Conservation (phyloP, 2,113 vertebrate species). For the Prunella himalayana region DNA sequence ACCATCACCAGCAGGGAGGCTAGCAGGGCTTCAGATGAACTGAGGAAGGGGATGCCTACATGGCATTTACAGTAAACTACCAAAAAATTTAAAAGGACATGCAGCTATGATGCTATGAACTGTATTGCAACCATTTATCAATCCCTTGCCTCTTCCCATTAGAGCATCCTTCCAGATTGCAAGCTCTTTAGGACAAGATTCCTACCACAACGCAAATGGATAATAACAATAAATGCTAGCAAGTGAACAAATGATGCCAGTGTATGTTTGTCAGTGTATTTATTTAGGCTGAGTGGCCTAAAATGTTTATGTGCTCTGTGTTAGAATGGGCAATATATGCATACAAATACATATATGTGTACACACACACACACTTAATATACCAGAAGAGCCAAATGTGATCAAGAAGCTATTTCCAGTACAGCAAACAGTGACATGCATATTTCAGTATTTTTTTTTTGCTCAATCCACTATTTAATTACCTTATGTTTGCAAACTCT, state of each 20-base stretch:
- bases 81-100: background rate
- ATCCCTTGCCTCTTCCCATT: background rate
- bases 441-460: background rate
- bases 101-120: background rate
- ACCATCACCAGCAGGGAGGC: background rate
- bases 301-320: background rate
- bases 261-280: background rate
- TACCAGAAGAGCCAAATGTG: background rate
- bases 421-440: background rate
- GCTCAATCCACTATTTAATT: background rate
- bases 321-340: background rate
- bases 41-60: background rate
- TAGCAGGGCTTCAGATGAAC: background rate
- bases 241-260: background rate
- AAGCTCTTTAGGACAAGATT: background rate
- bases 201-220: rapidly evolving
- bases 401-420: background rate
- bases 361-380: rapidly evolving
- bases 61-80: background rate
- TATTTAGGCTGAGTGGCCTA: background rate
- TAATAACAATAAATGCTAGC: background rate
- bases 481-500: background rate
- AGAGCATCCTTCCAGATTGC: background rate
- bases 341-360: background rate
- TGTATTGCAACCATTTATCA: background rate